Evolutionary conservation across 2,113 vertebrate species (phyloP).

Genomic region (Grus americana): DNA sequence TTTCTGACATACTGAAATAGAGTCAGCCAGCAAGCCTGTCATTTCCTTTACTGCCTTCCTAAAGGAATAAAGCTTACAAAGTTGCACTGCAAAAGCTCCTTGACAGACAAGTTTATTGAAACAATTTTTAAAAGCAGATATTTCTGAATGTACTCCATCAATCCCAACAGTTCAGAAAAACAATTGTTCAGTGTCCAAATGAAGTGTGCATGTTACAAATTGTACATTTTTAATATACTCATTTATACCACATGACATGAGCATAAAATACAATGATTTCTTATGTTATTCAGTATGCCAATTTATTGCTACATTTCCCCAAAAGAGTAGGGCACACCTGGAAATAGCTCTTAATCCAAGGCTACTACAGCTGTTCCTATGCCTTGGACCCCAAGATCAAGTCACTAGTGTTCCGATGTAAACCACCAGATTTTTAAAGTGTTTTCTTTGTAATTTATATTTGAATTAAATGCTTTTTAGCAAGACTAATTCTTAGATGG

Average conservation of each 20-base stretch:
- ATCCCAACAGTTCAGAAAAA: constrained; percentile 11
- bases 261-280: constrained; percentile 30
- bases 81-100: background rate
- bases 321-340: background rate
- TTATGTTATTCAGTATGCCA: constrained; percentile 1
- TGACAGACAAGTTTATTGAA: constrained; percentile 26
- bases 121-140: constrained; percentile 24
- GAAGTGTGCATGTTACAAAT: background rate
- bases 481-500: constrained; percentile 8
- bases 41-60: background rate
- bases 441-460: background rate
- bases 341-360: background rate
- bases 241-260: constrained; percentile 38
- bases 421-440: background rate
- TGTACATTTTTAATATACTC: background rate
- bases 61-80: background rate
- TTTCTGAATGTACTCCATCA: background rate
- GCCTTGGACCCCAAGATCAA: background rate
- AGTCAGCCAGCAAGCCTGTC: rapidly evolving
- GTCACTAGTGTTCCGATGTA: background rate
- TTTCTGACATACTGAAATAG: background rate
- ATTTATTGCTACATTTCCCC: constrained; percentile 30
- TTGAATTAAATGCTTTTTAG: background rate
- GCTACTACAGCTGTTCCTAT: background rate
- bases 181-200: constrained; percentile 22